Evolutionary conservation across 2,797 vertebrate species (phyloP), one percentile per base, ranked within the genome.

Genomic region (Dicrostonyx torquatus): DNA sequence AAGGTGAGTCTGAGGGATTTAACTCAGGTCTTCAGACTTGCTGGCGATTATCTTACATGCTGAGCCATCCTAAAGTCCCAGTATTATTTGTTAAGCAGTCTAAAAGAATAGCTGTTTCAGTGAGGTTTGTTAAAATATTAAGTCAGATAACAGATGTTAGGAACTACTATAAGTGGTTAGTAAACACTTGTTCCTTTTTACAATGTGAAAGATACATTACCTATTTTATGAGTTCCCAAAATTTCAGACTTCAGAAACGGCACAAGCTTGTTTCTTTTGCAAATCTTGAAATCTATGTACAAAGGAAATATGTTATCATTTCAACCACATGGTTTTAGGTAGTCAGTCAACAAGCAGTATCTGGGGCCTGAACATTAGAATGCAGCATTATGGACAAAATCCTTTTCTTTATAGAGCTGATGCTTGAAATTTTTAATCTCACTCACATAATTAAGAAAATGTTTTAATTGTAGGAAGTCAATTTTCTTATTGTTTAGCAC

Each of bases 121-220:
- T 88, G 31, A 80, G 12, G 34, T 78, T 96, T 82, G 88, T 40
- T 90, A 70, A 95, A 93, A 58, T 48, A 95, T 55, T 82, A 94
- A 88, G 76, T 93, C 76, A 96, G 26, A 89, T 72, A 79, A 82
- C 53, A 84, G 7, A 89, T 2, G 8, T 48, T 85, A 77, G 29
- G 80, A 68, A 94, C 37, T 60, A n/a, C 40, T 43, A 72, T 12
- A 88, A 70, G 66, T 62, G 7, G 34, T 94, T 66, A 91, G 58
- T 80, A 62, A 83, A 76, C 37, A 55, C n/a, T 73, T 93, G 20
- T 50, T 94, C 26, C 66, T 93, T 92, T 95, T 87, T 90, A 87
- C n/a, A 94, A 96, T 29, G 1, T 88, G 26, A 95, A 93, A 93
- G 58, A 88, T 40, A 50, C 95, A 90, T 88, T 93, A 97, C 92